Conservation (phyloP, 2,113 vertebrate species). For the rabbit (Oryctolagus cuniculus) region DNA sequence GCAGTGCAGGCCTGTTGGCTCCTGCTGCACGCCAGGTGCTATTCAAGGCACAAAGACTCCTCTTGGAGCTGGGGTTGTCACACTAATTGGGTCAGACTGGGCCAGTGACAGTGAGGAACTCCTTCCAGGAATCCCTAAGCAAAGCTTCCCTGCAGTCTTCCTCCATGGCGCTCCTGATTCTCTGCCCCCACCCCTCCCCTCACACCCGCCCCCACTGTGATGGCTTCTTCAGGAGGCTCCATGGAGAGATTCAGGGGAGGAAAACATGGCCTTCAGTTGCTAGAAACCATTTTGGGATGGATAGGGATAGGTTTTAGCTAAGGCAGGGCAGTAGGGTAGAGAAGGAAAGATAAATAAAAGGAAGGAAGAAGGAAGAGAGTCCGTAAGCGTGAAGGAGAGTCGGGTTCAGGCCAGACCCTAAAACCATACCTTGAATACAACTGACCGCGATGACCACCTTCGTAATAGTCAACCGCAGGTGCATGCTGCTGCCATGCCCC, state of each 20-base stretch:
- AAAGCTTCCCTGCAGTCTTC: neutral
- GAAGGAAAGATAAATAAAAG: neutral
- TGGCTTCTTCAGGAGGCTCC: neutral
- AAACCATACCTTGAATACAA: slow-evolving; percentile 83
- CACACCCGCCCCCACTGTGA: neutral
- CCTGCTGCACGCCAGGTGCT: neutral
- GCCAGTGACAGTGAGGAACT: neutral
- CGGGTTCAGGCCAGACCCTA: neutral
- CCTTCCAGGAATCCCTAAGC: neutral
- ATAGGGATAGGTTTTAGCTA: neutral
- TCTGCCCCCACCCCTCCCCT: neutral
- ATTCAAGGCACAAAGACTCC: neutral
- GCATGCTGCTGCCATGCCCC: neutral
- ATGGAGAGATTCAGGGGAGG: neutral
- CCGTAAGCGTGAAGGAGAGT: neutral
- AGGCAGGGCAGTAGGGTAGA: neutral
- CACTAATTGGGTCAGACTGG: neutral
- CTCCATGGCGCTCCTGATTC: neutral
- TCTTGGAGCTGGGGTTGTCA: neutral
- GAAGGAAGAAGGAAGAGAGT: neutral
- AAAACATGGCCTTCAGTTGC: neutral
- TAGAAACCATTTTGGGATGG: neutral
- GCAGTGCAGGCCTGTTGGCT: neutral
- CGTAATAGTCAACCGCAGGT: neutral
- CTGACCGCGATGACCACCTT: slow-evolving; percentile 19